phyloP scores from a whole-genome alignment of 2,797 vertebrate species.

The Onychomys leucogaster region DNA sequence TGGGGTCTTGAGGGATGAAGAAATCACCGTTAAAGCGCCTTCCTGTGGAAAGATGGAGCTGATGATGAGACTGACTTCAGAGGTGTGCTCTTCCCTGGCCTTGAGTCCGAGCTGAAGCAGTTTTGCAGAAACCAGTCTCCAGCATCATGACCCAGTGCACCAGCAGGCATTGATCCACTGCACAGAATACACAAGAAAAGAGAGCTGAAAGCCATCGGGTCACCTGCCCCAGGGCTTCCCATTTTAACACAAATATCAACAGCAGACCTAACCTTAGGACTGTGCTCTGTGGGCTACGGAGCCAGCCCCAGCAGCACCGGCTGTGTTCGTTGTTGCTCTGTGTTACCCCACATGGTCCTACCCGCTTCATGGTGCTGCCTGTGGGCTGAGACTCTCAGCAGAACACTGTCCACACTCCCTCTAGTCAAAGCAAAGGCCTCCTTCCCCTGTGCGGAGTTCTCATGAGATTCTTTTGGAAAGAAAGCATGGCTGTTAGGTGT shows the following conservation, averaged over 20 bases:
- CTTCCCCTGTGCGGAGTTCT: background rate
- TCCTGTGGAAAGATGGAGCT: background rate
- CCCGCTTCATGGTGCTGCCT: background rate
- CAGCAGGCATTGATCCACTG: fast-evolving
- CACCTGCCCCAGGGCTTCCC: background rate
- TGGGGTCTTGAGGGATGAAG: background rate
- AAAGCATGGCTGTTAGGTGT: background rate
- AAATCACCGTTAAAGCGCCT: background rate
- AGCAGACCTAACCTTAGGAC: too few species aligned
- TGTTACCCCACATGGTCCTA: background rate
- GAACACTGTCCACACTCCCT: background rate
- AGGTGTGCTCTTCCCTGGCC: background rate
- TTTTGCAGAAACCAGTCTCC: too few species aligned
- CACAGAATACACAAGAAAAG: background rate
- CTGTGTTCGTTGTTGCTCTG: background rate
- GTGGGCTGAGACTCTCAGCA: background rate
- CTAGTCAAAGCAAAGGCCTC: background rate
- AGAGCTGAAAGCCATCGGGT: too few species aligned
- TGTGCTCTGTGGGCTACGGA: background rate
- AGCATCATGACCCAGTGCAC: background rate
- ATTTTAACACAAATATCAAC: background rate
- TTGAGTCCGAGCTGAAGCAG: background rate
- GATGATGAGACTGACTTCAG: too few species aligned
- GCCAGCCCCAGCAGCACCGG: background rate
- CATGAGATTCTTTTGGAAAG: background rate